Base-by-base conservation (phyloP, 2,888 invertebrate genomes). In the Agapetus fuscipes region DNA sequence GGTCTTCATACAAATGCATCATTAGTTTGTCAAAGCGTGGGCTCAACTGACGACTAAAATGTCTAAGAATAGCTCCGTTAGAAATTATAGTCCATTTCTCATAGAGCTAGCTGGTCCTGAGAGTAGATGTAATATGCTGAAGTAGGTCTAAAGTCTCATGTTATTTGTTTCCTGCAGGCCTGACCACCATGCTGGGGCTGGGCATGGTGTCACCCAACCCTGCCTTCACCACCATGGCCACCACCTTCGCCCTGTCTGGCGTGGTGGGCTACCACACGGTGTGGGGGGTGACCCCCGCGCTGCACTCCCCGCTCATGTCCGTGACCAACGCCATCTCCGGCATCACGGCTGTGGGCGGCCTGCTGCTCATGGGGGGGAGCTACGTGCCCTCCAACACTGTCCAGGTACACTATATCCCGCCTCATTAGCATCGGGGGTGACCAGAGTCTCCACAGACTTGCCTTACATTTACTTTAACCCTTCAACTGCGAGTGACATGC, bases 321-420 rank as follows among this genome's bases (percentile, higher is more conserved):
- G 90, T 91, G 24, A 91, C 90, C 3, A 91, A 91, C 61, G 90
- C 91, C 44, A 85, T 91, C 54, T 88, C 88, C 7, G 90, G 88
- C 17, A 87, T 90, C 54, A 91, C 90, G 2, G 88, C 89, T 12
- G 90, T 89, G n/a, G 91, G 90, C 34, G 91, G 89, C 1, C 63
- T 91, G 49, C 64, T 89, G 46, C 70, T 90, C 35, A 90, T 91
- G 89, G 83, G 83, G 45, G 89, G 89, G 9, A 83, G 83, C 1
- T 77, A 79, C 53, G 66, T 76, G 45, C 88, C 83, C 0, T 75
- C 81, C 31, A 85, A 83, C 48, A 72, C 83, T 3, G 77, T 85
- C 2, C 78, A 87, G 73, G 76, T 79, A 62, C 48, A 38, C 15
- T 30, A 32, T 26, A 16, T 41, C 31, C 16, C n/a, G n/a, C n/a